Evolutionary conservation across 2,888 invertebrate genomes (phyloP), one percentile per base, ranked within the genome.

Genomic region (Latrodectus hesperus): DNA sequence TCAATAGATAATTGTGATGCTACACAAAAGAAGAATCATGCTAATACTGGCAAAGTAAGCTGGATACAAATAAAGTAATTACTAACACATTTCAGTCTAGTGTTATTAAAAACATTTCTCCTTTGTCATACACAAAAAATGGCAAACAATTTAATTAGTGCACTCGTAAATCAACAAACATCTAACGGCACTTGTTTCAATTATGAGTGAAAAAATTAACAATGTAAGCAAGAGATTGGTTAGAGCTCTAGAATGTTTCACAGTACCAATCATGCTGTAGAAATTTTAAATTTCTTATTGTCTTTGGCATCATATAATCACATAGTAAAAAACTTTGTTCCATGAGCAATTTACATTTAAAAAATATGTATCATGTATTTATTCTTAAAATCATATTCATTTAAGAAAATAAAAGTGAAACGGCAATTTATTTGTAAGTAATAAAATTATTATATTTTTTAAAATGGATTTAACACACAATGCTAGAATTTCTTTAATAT

Each of bases 11-110:
- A 55, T 73, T 77, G 82, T 84, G 81, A 87, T 38, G 80, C 70
- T 82, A 80, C 84, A 84, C 84, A 80, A 75, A 14, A 72, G 75
- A 68, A 68, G 64, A 88, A 76, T 67, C 49, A 72, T 64, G 71
- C 88, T 88, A 88, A 88, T 88, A 88, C 88, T 88, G 88, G 88
- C 84, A 88, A 81, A 88, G 76, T 77, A 78, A 81, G 72, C 82
- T 67, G 70, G 70, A 77, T 51, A 75, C 64, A 73, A 83, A 53
- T 78, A 51, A 76, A 75, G 53, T 77, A 75, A 86, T 64, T 65
- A 72, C 76, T 77, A 76, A 87, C 51, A 81, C 72, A 72, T 72
- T 80, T 52, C 38, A 87, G 77, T 67, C 77, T 81, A 86, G 70
- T 64, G 75, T 86, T 79, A 86, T 75, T 38, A 85, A 79, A 75